A percentile compares a stretch with the other conserved stretches of the same genome.
phyloP scores from a whole-genome alignment of 1,140 invertebrate species.

The Drosophila bocki region DNA sequence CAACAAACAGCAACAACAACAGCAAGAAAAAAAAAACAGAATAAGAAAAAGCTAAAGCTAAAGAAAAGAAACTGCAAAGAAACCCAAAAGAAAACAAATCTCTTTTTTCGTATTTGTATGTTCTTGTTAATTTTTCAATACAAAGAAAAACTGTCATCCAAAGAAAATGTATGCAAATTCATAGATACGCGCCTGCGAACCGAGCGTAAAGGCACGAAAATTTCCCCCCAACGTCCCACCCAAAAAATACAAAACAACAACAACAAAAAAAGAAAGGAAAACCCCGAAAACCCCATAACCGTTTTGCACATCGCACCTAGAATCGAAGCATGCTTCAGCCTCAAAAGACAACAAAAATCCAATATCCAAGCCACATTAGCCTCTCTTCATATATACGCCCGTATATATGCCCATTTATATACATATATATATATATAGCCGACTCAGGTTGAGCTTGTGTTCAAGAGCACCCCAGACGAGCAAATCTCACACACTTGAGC shows the following conservation, averaged over 20 bases:
- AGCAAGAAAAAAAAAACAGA: slow-evolving; percentile 42
- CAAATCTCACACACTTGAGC: slow-evolving; percentile 54
- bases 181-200: slow-evolving; percentile 69
- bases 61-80: slow-evolving; percentile 48
- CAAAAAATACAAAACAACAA: slow-evolving; percentile 9
- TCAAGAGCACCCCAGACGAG: slow-evolving; percentile 58
- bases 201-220: slow-evolving; percentile 66
- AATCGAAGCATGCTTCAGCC: slow-evolving; percentile 77
- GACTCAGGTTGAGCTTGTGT: slow-evolving; percentile 77
- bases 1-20: slow-evolving; percentile 53
- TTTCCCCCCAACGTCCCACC: slow-evolving; percentile 60
- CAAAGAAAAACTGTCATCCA: slow-evolving; percentile 84
- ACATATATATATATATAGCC: slow-evolving; percentile 29
- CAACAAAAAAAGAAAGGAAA: slow-evolving; percentile 4
- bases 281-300: slow-evolving; percentile 11
- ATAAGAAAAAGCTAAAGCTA: slow-evolving; percentile 12
- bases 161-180: slow-evolving; percentile 85
- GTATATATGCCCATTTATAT: slow-evolving; percentile 34
- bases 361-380: slow-evolving; percentile 53
- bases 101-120: slow-evolving; percentile 85
- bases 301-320: slow-evolving; percentile 56
- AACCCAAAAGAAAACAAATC: slow-evolving; percentile 68
- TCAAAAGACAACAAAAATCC: slow-evolving; percentile 38
- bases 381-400: slow-evolving; percentile 36
- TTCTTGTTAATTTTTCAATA: slow-evolving; percentile 84